These are phyloP conservation scores for Spongilla lacustris DNA, from an alignment of 37 sponge, comb jelly and placozoan genomes.

Conservation along the genomic window DNA sequence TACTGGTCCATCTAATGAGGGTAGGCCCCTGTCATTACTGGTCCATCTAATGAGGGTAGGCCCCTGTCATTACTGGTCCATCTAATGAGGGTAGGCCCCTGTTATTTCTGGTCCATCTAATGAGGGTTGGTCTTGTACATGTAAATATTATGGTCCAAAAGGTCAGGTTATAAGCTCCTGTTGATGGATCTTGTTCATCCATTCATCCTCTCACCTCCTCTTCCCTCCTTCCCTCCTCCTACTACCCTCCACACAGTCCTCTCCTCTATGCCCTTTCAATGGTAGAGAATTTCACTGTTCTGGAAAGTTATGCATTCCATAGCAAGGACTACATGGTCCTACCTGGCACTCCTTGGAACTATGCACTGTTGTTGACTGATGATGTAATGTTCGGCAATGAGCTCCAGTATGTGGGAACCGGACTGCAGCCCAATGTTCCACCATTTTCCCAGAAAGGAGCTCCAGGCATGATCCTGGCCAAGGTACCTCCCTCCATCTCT, in stretches of 20 bases:
- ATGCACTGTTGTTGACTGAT: constrained; percentile 54
- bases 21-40: no score
- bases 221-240: background rate
- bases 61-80: no score
- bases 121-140: no score
- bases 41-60: no score
- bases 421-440: constrained; percentile 2
- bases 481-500: constrained; percentile 16
- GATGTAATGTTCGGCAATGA: constrained; percentile 32
- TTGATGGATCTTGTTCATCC: no score
- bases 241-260: constrained; percentile 31
- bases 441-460: constrained; percentile 57
- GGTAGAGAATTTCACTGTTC: constrained; percentile 56
- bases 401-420: constrained; percentile 19
- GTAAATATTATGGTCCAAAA: no score
- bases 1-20: no score
- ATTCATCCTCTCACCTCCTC: no score
- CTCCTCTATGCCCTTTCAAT: constrained; percentile 71
- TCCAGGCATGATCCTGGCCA: constrained; percentile 53
- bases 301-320: constrained; percentile 54
- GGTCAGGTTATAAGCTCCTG: no score
- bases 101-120: no score
- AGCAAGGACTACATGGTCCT: constrained; percentile 74
- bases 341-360: constrained; percentile 66
- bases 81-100: no score